Evolutionary conservation across 1,140 invertebrate genomes (phyloP).

Genomic region (Bradysia coprophila): DNA sequence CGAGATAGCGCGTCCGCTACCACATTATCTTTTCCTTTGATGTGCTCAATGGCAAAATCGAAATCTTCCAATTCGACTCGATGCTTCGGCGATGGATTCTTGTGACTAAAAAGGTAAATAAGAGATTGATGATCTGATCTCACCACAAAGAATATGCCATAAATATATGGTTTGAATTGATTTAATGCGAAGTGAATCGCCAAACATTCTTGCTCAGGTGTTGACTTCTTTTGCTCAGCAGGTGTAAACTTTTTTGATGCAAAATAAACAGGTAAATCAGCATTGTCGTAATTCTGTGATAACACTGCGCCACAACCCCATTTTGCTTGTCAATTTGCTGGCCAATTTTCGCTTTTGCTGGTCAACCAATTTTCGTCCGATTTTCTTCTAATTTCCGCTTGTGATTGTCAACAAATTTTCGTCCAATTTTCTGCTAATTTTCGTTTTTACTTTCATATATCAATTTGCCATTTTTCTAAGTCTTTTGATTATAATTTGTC

Average conservation of each 20-base stretch:
- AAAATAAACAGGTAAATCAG: slow-evolving; percentile 12
- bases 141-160: slow-evolving; percentile 22
- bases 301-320: slow-evolving; percentile 4
- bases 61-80: slow-evolving; percentile 3
- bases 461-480: no score
- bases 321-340: no score
- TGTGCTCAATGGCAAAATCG: slow-evolving; percentile 10
- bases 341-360: no score
- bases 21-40: slow-evolving; percentile 11
- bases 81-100: slow-evolving; percentile 14
- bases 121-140: slow-evolving; percentile 27
- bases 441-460: no score
- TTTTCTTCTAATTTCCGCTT: no score
- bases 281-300: no score
- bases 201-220: slow-evolving; percentile 16
- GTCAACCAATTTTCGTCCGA: no score
- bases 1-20: slow-evolving; percentile 14
- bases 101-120: slow-evolving; percentile 13
- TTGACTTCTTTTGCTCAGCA: slow-evolving; percentile 11
- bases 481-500: no score
- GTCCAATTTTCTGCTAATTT: no score
- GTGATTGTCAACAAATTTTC: no score
- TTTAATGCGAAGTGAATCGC: slow-evolving; percentile 22
- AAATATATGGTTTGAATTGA: slow-evolving; percentile 25
- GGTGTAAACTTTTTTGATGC: slow-evolving; percentile 11